Conservation (phyloP, 2,888 invertebrate genomes). For the Hemistola chrysoprasaria region DNA sequence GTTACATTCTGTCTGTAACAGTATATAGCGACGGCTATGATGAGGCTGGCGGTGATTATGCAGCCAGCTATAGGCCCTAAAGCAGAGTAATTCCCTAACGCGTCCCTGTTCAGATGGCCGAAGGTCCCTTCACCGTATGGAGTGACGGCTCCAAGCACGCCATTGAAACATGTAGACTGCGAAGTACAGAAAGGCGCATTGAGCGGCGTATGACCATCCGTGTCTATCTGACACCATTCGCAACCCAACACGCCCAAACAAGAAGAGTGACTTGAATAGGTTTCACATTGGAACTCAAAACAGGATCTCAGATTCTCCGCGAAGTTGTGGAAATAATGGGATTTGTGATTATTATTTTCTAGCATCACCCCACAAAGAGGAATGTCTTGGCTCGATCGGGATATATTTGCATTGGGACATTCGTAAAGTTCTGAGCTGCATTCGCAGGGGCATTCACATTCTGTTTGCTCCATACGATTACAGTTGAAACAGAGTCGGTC, state of each 20-base stretch:
- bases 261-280: constrained; percentile 82
- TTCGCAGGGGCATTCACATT: constrained; percentile 97
- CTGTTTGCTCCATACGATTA: constrained; percentile 95
- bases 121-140: constrained; percentile 90
- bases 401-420: constrained; percentile 56
- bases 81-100: constrained; percentile 84
- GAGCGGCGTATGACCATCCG: constrained; percentile 87
- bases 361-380: constrained; percentile 72
- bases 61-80: constrained; percentile 94
- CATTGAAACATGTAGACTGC: constrained; percentile 92
- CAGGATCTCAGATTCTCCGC: constrained; percentile 84
- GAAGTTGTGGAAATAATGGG: constrained; percentile 74
- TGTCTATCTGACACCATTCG: constrained; percentile 94
- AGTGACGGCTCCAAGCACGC: constrained; percentile 90
- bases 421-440: constrained; percentile 84
- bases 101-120: constrained; percentile 71
- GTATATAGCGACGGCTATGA: constrained; percentile 91
- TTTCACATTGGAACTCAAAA: constrained; percentile 86
- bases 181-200: constrained; percentile 90
- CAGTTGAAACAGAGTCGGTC: constrained; percentile 95
- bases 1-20: constrained; percentile 89
- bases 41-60: constrained; percentile 89
- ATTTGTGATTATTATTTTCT: constrained; percentile 74
- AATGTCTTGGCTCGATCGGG: constrained; percentile 54
- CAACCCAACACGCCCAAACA: constrained; percentile 92